Percentiles rank a stretch among this genome's conserved stretches.
Conservation (phyloP, 2,888 invertebrate genomes). For the Plusia festucae region DNA sequence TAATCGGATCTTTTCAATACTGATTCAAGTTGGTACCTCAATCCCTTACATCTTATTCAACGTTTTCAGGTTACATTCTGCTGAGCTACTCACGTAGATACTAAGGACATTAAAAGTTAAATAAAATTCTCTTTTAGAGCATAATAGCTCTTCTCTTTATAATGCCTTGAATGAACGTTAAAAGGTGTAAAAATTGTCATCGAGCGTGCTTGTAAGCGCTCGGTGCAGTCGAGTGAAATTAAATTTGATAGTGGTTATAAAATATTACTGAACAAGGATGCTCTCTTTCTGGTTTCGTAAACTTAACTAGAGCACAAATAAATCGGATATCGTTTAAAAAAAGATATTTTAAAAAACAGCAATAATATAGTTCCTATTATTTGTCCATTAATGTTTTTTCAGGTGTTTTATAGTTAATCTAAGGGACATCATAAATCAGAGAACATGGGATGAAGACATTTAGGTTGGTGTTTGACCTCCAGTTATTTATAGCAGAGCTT, state of each 20-base stretch:
- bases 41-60: constrained; percentile 18
- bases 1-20: constrained; percentile 3
- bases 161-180: background rate
- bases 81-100: background rate
- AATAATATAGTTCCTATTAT: constrained; percentile 9
- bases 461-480: constrained; percentile 36
- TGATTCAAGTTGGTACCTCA: background rate
- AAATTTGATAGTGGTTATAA: constrained; percentile 1
- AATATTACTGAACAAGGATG: background rate
- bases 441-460: constrained; percentile 34
- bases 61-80: constrained; percentile 8
- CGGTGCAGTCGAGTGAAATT: background rate
- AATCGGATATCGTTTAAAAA: no score
- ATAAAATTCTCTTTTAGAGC: constrained; percentile 17
- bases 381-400: constrained; percentile 30
- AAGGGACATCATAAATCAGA: constrained; percentile 50
- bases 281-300: background rate
- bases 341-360: background rate
- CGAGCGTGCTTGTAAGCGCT: background rate
- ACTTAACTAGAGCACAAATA: no score
- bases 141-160: background rate
- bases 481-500: constrained; percentile 46
- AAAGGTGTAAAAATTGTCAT: constrained; percentile 1
- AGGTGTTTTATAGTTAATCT: constrained; percentile 44
- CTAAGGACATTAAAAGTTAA: constrained; percentile 8